phyloP scores from a whole-genome alignment of 1,140 invertebrate species.

The Frieseomelitta varia region DNA sequence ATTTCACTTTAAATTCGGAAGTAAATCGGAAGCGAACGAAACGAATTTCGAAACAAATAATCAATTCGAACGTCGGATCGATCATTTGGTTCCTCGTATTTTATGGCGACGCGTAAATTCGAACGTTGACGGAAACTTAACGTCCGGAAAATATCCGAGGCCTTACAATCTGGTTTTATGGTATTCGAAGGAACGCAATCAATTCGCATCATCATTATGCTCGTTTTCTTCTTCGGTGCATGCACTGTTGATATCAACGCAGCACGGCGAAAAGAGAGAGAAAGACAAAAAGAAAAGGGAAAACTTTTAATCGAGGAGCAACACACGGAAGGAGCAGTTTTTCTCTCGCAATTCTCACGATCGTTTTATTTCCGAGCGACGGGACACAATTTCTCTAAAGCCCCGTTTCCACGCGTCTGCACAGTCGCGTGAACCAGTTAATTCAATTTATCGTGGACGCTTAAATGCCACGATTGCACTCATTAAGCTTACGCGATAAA shows the following conservation, averaged over 20 bases:
- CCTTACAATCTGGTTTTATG: neutral
- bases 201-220: neutral
- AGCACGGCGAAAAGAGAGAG: neutral
- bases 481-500: neutral
- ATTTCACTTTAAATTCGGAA: neutral
- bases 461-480: constrained; percentile 4
- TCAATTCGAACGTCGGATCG: neutral
- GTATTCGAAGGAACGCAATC: neutral
- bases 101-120: constrained; percentile 26
- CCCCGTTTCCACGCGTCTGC: neutral
- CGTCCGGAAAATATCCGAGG: neutral
- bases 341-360: neutral
- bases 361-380: neutral
- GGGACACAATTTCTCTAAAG: neutral
- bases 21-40: neutral
- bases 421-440: neutral
- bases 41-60: neutral
- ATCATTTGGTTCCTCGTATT: neutral
- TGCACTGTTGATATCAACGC: neutral
- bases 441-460: neutral
- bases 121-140: neutral
- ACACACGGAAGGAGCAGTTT: neutral
- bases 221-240: neutral
- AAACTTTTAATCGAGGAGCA: neutral
- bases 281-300: neutral